These are phyloP conservation scores for Diplodus sargus DNA, from an alignment of 2,797 vertebrate species.

Conservation along the genomic window DNA sequence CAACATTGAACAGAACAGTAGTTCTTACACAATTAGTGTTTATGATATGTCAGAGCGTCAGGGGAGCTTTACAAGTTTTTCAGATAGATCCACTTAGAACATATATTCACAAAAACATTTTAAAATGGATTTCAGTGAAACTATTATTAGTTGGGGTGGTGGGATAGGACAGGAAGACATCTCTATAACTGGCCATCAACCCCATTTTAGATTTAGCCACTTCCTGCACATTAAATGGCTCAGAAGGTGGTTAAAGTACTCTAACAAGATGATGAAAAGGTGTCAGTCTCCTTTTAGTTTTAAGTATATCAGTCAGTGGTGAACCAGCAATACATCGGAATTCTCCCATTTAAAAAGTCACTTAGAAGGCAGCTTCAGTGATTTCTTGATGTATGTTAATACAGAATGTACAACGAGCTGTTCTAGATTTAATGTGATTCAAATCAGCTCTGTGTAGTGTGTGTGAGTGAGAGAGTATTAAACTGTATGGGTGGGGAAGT, in stretches of 20 bases:
- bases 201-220: background rate
- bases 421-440: background rate
- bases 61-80: background rate
- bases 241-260: background rate
- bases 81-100: background rate
- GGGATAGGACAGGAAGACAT: background rate
- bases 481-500: background rate
- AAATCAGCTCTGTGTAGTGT: background rate
- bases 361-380: background rate
- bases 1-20: background rate
- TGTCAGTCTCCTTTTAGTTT: background rate
- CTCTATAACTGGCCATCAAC: constrained; percentile 1
- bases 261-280: background rate
- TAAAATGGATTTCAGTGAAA: background rate
- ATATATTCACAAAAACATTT: background rate
- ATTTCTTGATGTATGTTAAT: background rate
- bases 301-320: background rate
- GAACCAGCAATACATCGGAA: background rate
- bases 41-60: background rate
- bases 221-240: background rate
- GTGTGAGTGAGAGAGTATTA: background rate
- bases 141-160: background rate
- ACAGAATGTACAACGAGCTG: background rate
- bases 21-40: background rate
- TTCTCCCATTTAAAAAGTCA: background rate